phyloP scores from a whole-genome alignment of 2,113 vertebrate species.

The Crotalus viridis region DNA sequence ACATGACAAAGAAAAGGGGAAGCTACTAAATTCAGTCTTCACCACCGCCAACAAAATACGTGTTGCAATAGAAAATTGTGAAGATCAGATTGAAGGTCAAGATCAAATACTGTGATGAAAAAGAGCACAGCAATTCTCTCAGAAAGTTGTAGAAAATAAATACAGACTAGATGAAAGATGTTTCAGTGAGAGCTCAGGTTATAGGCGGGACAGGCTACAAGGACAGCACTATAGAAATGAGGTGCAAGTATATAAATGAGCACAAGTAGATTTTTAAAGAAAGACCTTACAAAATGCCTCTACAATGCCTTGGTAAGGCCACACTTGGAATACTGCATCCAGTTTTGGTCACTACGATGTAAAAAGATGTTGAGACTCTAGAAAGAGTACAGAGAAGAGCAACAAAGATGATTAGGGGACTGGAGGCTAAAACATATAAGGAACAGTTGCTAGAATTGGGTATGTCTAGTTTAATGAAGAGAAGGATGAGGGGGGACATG shows the following conservation, averaged over 20 bases:
- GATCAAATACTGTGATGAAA: neutral
- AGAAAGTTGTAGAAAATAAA: neutral
- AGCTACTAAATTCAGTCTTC: neutral
- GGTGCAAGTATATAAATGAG: neutral
- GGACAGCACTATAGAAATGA: neutral
- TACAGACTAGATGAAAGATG: neutral
- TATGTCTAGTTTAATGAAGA: no score
- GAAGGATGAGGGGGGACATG: no score
- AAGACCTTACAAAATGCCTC: neutral
- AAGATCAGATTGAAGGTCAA: neutral
- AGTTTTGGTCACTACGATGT: no score
- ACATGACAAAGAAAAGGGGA: neutral
- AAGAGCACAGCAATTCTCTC: neutral
- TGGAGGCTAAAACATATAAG: no score
- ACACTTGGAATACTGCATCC: no score
- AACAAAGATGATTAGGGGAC: no score
- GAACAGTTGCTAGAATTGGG: no score
- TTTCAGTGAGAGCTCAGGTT: neutral
- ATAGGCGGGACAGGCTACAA: neutral
- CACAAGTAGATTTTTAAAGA: neutral
- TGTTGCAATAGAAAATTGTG: neutral
- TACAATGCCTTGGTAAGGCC: no score
- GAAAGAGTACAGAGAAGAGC: no score
- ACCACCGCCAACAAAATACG: neutral
- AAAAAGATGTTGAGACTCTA: no score